Evolutionary conservation across 2,888 invertebrate genomes (phyloP).

Genomic region (Erebia aethiops): DNA sequence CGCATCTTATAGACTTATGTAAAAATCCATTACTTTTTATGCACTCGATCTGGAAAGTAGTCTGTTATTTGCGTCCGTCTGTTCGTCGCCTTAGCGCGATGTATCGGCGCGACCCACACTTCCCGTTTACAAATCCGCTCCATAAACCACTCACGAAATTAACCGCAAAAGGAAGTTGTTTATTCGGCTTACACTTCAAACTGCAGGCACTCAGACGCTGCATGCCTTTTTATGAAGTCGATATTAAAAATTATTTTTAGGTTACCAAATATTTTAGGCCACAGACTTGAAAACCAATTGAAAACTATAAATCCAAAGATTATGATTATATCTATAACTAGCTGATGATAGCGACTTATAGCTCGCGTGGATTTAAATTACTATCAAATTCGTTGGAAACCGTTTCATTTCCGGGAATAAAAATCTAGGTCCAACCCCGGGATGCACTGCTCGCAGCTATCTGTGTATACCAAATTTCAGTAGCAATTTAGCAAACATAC

Average conservation of each 20-base stretch:
- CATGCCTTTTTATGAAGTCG: constrained; percentile 20
- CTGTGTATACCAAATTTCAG: too few species aligned
- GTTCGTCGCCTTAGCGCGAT: constrained; percentile 17
- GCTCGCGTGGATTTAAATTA: too few species aligned
- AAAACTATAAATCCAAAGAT: background rate
- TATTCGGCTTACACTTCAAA: constrained; percentile 20
- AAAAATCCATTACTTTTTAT: too few species aligned
- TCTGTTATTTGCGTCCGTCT: background rate
- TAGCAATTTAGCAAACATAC: too few species aligned
- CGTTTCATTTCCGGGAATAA: too few species aligned
- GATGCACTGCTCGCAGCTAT: too few species aligned
- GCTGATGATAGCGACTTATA: too few species aligned
- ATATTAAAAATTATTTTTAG: constrained; percentile 1
- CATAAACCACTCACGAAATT: constrained; percentile 34
- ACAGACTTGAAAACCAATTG: background rate
- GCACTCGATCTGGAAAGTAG: background rate
- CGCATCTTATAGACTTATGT: too few species aligned
- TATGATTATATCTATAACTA: too few species aligned
- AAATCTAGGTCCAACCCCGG: too few species aligned
- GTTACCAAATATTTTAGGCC: background rate
- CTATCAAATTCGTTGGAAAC: too few species aligned
- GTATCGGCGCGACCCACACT: constrained; percentile 20
- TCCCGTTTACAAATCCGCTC: constrained; percentile 39
- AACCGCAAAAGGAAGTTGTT: constrained; percentile 37
- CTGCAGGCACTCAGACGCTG: constrained; percentile 12